Evolutionary conservation across 2,888 invertebrate species (phyloP), one percentile per base, ranked within the genome.

Genomic region (Nymphalis urticae): DNA sequence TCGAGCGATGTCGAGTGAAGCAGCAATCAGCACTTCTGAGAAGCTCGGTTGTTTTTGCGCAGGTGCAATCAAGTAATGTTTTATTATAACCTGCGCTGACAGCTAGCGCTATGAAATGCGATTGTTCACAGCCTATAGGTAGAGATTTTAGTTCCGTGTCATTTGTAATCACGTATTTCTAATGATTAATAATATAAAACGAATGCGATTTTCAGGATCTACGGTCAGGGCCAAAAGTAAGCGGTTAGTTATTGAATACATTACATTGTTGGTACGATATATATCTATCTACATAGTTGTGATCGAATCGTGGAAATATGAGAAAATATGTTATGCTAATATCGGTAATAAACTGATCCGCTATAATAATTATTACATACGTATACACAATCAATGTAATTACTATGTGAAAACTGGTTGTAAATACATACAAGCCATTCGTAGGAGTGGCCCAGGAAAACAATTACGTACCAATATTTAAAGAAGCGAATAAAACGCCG

Each of bases 11-110:
- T 68, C 65, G 70, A 72, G 67, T 68, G 62, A 58, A 84, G 79
- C 79, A 78, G 80, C 85, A 86, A 85, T 86, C 86, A 83, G 79
- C 78, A 78, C 71, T 89, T 89, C 89, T 84, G 73, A 78, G 88
- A 89, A 89, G 72, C 79, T 77, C 80, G 82, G 80, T 80, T 84
- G 84, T 84, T 84, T 84, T 84, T 81, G 81, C 81, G 81, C 86
- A 85, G 86, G 85, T 87, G 86, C 84, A 80, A 80, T 82, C 78
- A 79, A 80, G 79, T 74, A 76, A 76, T 77, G 77, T 78, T 67
- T 80, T 75, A 72, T 68, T 68, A 70, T 72, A 65, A 63, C 67
- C 70, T 21, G 47, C 32, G 64, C 62, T 63, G 66, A 69, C 66
- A 58, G 69, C 69, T 53, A 61, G 60, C 56, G 69, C 69, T 56